Base-by-base conservation (phyloP, 2,113 vertebrate genomes). In the Tympanuchus pallidicinctus region DNA sequence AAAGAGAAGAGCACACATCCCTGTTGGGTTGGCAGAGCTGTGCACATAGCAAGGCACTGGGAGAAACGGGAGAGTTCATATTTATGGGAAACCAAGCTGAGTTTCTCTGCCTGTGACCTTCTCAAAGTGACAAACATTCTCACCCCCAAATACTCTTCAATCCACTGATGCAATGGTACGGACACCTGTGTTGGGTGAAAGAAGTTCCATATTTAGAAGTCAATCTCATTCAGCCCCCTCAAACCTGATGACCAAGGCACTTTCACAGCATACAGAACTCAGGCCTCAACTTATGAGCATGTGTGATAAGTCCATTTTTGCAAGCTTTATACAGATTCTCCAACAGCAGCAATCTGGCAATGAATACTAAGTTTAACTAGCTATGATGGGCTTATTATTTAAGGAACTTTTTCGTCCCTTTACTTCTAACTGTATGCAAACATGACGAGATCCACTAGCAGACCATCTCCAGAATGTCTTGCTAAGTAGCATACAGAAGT, bases 281-380 rank as follows among this genome's bases (percentile, higher is more conserved):
- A 1, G 17, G 15, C 28, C 56, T 65, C 22, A 1, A 28, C 9
- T 4, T n/a, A 13, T 3, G 0, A 28, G 5, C 36, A 60, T 48
- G 24, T 13, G 4, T 2, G 13, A 8, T n/a, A 61, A 81, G 38
- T 34, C 8, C 52, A 67, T 90, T 65, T 78, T 83, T 65, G 18
- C 20, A 11, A 63, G 71, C 30, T 72, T 93, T 43, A 45, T 38
- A 32, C 8, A 88, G 50, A 30, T 42, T 38, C 48, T 77, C 74
- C 70, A 12, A 40, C 74, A 96, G 5, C 47, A 79, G 78, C 48
- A 15, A 48, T 17, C 47, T n/a, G 56, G 34, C 67, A n/a, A 1
- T 24, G 57, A 75, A 91, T 91, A 86, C 76, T 64, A 87, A 86
- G 79, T 85, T 45, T n/a, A 63, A n/a, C n/a, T 13, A 20, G 11